Evolutionary conservation across 2,888 invertebrate genomes (phyloP).

Genomic region (Drosophila trichaetosa): DNA sequence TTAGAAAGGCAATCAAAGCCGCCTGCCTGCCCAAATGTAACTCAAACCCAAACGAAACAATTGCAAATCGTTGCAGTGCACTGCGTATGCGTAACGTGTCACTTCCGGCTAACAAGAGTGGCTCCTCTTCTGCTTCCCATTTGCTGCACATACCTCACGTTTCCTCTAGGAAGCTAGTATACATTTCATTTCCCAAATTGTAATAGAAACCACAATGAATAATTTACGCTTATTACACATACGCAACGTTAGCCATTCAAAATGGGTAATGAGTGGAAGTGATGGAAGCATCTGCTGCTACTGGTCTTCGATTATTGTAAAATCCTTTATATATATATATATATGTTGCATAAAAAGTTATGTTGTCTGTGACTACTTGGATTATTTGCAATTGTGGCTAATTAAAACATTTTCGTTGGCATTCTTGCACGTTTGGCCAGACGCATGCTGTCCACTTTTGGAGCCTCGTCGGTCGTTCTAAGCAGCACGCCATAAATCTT

Average conservation of each 20-base stretch:
- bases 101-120: conserved; percentile 45
- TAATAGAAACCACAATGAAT: conserved; percentile 30
- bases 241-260: conserved; percentile 12
- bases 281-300: not conserved
- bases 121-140: conserved; percentile 3
- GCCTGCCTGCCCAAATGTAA: conserved; percentile 43
- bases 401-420: conserved; percentile 70
- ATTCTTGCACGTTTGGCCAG: conserved; percentile 66
- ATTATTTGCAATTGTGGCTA: conserved; percentile 41
- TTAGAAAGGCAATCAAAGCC: conserved; percentile 50
- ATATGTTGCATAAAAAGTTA: not conserved
- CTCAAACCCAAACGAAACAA: conserved; percentile 22
- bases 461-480: conserved; percentile 54
- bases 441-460: conserved; percentile 63
- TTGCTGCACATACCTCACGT: conserved; percentile 31
- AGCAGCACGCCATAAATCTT: conserved; percentile 65
- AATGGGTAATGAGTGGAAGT: not conserved
- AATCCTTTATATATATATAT: not conserved
- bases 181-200: conserved; percentile 48
- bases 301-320: not conserved
- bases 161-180: conserved; percentile 37
- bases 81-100: conserved; percentile 63
- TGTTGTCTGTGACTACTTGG: not conserved
- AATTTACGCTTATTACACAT: conserved; percentile 20
- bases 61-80: conserved; percentile 43